Evolutionary conservation across 1,140 invertebrate genomes (phyloP).

Genomic region (Drosophila grimshawi): DNA sequence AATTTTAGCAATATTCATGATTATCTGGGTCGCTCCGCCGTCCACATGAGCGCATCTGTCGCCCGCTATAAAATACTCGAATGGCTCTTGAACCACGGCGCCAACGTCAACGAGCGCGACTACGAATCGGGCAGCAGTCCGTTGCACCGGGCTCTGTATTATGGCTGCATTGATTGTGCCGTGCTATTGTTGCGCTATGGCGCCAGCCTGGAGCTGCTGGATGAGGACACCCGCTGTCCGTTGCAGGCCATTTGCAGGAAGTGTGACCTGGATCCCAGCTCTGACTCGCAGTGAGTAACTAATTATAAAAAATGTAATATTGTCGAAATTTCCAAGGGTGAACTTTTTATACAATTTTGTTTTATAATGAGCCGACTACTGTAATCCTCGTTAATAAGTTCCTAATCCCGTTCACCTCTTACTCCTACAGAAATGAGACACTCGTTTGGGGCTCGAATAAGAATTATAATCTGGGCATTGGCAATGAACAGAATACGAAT

Average conservation of each 20-base stretch:
- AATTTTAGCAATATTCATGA: constrained; percentile 85
- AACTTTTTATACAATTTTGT: too few relatives aligned
- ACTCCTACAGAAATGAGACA: constrained; percentile 82
- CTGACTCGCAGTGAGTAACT: constrained; percentile 52
- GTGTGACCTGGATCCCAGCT: constrained; percentile 41
- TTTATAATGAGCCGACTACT: too few relatives aligned
- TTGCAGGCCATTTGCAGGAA: constrained; percentile 74
- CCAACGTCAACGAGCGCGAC: constrained; percentile 87
- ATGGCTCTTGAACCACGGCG: constrained; percentile 87
- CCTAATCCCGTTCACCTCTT: not conserved
- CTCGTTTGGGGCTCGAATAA: constrained; percentile 90
- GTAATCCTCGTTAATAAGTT: not conserved
- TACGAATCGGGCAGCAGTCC: constrained; percentile 89
- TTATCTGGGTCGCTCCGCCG: constrained; percentile 86
- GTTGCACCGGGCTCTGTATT: constrained; percentile 89
- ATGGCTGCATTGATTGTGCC: constrained; percentile 88
- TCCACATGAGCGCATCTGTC: constrained; percentile 89
- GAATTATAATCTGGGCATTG: constrained; percentile 88
- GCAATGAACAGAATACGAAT: constrained; percentile 61
- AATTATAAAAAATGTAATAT: too few relatives aligned
- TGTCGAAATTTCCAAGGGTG: too few relatives aligned
- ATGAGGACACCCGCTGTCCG: constrained; percentile 70
- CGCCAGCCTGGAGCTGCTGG: constrained; percentile 71
- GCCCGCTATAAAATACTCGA: constrained; percentile 87
- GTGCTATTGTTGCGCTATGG: constrained; percentile 86